These are phyloP conservation scores for Eustalomyia histrio DNA, from an alignment of 2,888 invertebrate species.

Conservation along the genomic window DNA sequence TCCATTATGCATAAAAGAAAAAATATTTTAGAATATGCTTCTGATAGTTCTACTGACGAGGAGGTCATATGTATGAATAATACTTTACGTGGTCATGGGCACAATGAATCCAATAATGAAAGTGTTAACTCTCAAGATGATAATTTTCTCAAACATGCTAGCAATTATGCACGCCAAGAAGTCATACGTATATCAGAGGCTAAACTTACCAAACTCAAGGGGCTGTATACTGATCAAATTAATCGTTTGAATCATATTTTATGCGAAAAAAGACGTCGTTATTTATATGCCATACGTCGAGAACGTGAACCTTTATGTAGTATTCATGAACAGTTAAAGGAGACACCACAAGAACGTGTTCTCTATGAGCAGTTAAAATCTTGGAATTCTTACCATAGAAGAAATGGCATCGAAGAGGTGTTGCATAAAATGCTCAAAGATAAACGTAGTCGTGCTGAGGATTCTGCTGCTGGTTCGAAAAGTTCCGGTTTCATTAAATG, in stretches of 20 bases:
- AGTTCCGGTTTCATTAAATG: conserved; percentile 84
- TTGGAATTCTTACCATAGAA: conserved; percentile 88
- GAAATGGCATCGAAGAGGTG: conserved; percentile 89
- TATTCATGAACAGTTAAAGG: conserved; percentile 86
- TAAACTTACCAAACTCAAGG: conserved; percentile 87
- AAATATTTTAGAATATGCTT: conserved; percentile 85
- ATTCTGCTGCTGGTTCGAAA: conserved; percentile 72
- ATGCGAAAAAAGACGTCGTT: conserved; percentile 86
- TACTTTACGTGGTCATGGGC: conserved; percentile 84
- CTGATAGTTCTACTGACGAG: conserved; percentile 84
- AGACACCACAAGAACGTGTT: conserved; percentile 86
- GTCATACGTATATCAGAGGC: conserved; percentile 88
- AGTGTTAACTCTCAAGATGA: conserved; percentile 88
- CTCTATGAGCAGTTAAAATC: conserved; percentile 90
- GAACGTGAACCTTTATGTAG: conserved; percentile 91
- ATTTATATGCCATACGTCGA: conserved; percentile 85
- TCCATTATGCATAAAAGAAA: conserved; percentile 80
- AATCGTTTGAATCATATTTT: conserved; percentile 86
- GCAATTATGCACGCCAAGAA: conserved; percentile 93
- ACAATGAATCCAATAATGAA: conserved; percentile 87
- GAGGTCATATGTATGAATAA: conserved; percentile 84
- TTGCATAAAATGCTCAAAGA: conserved; percentile 88
- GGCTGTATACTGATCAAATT: conserved; percentile 91
- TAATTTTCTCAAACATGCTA: conserved; percentile 89
- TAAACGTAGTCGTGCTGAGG: conserved; percentile 78